Base-by-base conservation (phyloP, 2,113 vertebrate species). In the Atrichornis clamosus region DNA sequence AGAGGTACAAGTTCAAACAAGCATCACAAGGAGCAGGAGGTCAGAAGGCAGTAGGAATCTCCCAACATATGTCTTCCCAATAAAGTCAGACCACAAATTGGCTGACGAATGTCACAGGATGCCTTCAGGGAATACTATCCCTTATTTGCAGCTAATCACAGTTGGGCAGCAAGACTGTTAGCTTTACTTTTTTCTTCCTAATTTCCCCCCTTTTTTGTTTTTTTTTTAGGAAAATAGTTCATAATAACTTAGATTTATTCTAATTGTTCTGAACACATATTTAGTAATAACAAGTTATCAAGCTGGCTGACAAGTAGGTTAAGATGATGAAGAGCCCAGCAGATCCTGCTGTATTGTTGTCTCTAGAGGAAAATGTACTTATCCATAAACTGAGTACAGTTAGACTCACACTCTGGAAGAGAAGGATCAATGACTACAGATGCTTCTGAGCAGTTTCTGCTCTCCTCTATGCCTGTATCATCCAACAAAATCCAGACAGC, bases 221-320 rank as follows among this genome's bases (percentile, higher is more conserved):
- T 39, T 17, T 33, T 46, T 24, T 33, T 19, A 16, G 3, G 2
- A 46, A 93, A 92, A 60, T 70, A 44, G 50, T 94, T 95, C 22
- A 78, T 91, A 96, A 95, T 76, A n/a, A 74, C 79, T 91, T 73
- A 88, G 75, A 97, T 96, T 97, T 94, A 94, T 95, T 91, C 84
- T 96, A 97, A 97, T 97, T 91, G 73, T 82, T 93, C 69, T 64
- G 69, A 79, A 87, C 62, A 87, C 73, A 84, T 95, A 92, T 94
- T 96, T 94, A 87, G 89, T 80, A 94, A 92, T 95, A 95, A 93
- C 91, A 93, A 94, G 92, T 90, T 94, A 88, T 90, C 93, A 93
- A 86, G 82, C 76, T 93, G n/a, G 87, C 76, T 90, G 96, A 93
- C 93, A 92, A 94, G 89, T 95, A 89, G 91, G 84, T 96, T 95